Evolutionary conservation across 2,888 invertebrate species (phyloP).

Genomic region (Leptinotarsa haldemani): DNA sequence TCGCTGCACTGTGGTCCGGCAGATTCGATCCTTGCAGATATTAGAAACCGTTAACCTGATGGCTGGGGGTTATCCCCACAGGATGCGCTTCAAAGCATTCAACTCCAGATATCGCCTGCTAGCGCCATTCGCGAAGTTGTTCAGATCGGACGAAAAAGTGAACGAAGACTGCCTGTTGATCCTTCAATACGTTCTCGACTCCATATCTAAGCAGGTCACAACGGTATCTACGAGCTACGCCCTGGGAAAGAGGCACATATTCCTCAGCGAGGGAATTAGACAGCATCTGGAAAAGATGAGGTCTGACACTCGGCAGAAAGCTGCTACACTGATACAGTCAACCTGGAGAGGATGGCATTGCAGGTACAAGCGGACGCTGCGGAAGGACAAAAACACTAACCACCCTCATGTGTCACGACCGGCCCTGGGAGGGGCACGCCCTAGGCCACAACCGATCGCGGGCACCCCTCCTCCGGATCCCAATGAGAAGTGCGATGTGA

Average conservation of each 20-base stretch:
- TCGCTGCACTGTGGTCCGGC: conserved; percentile 83
- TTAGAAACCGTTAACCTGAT: conserved; percentile 94
- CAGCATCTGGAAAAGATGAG: conserved; percentile 89
- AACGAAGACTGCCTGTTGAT: conserved; percentile 81
- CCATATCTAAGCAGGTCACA: conserved; percentile 69
- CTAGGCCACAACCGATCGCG: conserved; percentile 89
- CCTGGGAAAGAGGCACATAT: conserved; percentile 91
- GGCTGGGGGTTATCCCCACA: conserved; percentile 94
- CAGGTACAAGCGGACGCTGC: conserved; percentile 75
- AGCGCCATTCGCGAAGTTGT: conserved; percentile 79
- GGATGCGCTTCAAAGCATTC: conserved; percentile 95
- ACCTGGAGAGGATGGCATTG: conserved; percentile 86
- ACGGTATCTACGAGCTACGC: conserved; percentile 87
- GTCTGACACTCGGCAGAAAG: conserved; percentile 79
- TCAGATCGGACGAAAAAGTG: conserved; percentile 77
- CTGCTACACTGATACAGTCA: conserved; percentile 86
- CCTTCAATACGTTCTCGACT: conserved; percentile 76
- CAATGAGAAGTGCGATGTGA: conserved; percentile 87
- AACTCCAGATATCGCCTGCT: conserved; percentile 86
- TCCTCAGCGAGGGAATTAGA: conserved; percentile 92
- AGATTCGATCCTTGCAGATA: conserved; percentile 88
- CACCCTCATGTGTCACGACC: conserved; percentile 43
- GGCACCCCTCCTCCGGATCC: conserved; percentile 88
- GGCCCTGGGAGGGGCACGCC: conserved; percentile 69
- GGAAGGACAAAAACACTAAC: conserved; percentile 57